Evolutionary conservation across 2,888 invertebrate genomes (phyloP).

Genomic region (Galeruca laticollis): DNA sequence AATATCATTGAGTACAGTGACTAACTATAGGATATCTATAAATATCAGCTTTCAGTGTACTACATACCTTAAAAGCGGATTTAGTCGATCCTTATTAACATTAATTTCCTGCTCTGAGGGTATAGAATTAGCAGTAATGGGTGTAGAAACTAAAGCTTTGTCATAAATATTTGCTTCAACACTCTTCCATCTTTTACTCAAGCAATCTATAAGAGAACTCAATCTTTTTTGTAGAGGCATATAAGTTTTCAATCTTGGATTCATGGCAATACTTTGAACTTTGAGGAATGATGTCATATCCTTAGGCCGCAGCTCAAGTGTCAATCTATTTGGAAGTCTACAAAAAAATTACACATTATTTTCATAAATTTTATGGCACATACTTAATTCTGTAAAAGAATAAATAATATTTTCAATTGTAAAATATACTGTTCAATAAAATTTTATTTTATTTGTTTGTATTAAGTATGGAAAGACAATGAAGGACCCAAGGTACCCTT

Average conservation of each 20-base stretch:
- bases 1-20: no score
- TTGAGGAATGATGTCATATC: constrained; percentile 84
- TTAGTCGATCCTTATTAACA: constrained; percentile 50
- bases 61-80: constrained; percentile 53
- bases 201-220: constrained; percentile 76
- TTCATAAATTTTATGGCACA: neutral
- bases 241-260: constrained; percentile 77
- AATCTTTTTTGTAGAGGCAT: constrained; percentile 82
- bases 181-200: constrained; percentile 83
- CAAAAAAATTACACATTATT: neutral
- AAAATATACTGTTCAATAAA: no score
- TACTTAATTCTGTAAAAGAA: no score
- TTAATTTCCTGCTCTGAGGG: constrained; percentile 53
- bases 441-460: no score
- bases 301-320: constrained; percentile 81
- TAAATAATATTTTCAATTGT: neutral
- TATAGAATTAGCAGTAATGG: constrained; percentile 51
- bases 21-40: neutral
- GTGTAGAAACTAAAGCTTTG: constrained; percentile 55
- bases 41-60: neutral
- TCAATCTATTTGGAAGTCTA: constrained; percentile 78
- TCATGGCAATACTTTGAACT: constrained; percentile 89
- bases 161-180: constrained; percentile 58
- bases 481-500: no score
- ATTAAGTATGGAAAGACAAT: no score